phyloP scores from a whole-genome alignment of 2,888 invertebrate species.

The Oasisia sp. region DNA sequence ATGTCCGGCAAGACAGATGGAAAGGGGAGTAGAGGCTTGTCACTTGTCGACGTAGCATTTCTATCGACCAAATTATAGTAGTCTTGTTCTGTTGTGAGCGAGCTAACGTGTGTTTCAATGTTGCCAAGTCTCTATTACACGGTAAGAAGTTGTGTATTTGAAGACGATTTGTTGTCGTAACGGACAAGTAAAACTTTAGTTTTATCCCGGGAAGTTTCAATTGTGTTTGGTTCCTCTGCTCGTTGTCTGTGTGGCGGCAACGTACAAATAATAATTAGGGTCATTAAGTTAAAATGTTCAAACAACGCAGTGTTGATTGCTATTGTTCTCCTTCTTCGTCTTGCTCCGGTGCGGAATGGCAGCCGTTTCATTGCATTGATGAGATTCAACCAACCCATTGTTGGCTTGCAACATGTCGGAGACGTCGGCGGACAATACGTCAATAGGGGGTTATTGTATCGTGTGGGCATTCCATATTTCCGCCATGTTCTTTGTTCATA shows the following conservation, averaged over 20 bases:
- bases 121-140: neutral
- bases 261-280: neutral
- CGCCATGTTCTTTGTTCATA: too few relatives aligned
- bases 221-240: neutral
- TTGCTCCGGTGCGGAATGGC: neutral
- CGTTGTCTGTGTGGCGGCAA: neutral
- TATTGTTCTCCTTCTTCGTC: too few relatives aligned
- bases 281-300: neutral
- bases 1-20: neutral
- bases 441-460: too few relatives aligned
- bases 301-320: neutral
- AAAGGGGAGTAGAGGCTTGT: neutral
- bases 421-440: too few relatives aligned
- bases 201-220: neutral
- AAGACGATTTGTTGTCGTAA: neutral
- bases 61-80: neutral
- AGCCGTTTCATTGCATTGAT: neutral
- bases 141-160: neutral
- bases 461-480: too few relatives aligned
- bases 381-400: neutral
- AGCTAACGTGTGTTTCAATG: neutral
- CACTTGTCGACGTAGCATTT: neutral
- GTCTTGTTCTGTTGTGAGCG: neutral
- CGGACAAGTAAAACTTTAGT: neutral
- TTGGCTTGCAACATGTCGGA: neutral